Base-by-base conservation (phyloP, 1,140 invertebrate genomes). In the Zaprionus africanus region DNA sequence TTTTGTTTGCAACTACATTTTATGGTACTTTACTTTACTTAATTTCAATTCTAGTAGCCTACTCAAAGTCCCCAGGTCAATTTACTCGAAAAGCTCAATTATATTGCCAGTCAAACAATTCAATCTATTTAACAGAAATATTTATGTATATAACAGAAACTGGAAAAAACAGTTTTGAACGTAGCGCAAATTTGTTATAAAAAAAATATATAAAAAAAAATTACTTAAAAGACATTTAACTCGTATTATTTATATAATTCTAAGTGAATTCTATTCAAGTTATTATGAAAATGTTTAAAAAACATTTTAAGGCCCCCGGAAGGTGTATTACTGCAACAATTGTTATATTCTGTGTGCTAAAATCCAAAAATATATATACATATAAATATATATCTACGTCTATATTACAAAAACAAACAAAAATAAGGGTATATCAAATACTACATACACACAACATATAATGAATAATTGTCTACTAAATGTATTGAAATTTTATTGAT, bases 261-360 rank as follows among this genome's bases (percentile, higher is more conserved):
- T 80, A 84, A 84, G 60, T 38, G 58, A 69, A 78, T 74, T 84
- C 71, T 76, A 63, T 81, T 75, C 68, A 87, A 51, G 73, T 82
- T 82, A 82, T 73, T 67, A 80, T 34, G 58, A 60, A 78, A 87
- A 79, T 87, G 84, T 87, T 87, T 87, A 6, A 76, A 83, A 87
- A 87, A 87, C 84, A 81, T 88, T 74, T 57, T 56, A 70, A 64
- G 81, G 84, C 84, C 84, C 84, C 84, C 84, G 84, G 56, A 88
- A 88, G 73, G 75, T 75, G 69, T 87, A 82, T 78, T 86, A 87
- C 76, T 87, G 83, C 81, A 83, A 88, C 84, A 81, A 87, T 81
- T 88, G 84, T 88, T 88, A 88, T 72, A 83, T 88, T 88, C 79
- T 75, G 85, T 88, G 75, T 88, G 81, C 84, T 88, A 88, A 63